Conservation (phyloP, 2,113 vertebrate genomes). For the Nothoprocta perdicaria region DNA sequence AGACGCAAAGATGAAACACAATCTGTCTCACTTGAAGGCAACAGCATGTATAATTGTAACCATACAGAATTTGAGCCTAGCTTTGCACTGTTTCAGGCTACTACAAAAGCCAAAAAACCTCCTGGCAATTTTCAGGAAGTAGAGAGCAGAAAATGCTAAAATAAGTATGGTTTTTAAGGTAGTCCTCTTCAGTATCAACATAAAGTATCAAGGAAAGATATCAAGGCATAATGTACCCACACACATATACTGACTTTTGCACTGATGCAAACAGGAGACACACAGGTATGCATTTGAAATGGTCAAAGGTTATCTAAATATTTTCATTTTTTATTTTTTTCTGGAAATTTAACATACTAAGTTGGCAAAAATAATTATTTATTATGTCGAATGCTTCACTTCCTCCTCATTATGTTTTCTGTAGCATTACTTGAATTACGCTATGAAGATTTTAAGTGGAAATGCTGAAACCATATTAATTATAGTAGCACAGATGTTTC, state of each 20-base stretch:
- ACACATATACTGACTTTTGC: not conserved
- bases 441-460: constrained; percentile 9
- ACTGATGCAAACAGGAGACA: not conserved
- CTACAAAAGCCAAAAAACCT: not conserved
- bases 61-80: not conserved
- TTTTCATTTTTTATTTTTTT: constrained; percentile 6
- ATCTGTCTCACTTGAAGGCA: not conserved
- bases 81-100: not conserved
- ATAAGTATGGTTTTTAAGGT: not conserved
- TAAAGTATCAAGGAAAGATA: not conserved
- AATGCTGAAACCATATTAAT: constrained; percentile 54
- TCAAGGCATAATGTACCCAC: not conserved
- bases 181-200: not conserved
- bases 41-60: not conserved
- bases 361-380: constrained; percentile 32
- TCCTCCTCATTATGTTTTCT: constrained; percentile 34
- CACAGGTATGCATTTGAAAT: not conserved
- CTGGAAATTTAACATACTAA: not conserved
- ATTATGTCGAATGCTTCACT: constrained; percentile 22
- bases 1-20: not conserved
- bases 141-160: constrained; percentile 6
- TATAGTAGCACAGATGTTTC: constrained; percentile 54
- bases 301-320: constrained; percentile 2
- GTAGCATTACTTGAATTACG: not conserved
- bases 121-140: not conserved